Evolutionary conservation across 2,113 vertebrate genomes (phyloP), one percentile per base, ranked within the genome.

Genomic region (Dunckerocampus dactyliophorus): DNA sequence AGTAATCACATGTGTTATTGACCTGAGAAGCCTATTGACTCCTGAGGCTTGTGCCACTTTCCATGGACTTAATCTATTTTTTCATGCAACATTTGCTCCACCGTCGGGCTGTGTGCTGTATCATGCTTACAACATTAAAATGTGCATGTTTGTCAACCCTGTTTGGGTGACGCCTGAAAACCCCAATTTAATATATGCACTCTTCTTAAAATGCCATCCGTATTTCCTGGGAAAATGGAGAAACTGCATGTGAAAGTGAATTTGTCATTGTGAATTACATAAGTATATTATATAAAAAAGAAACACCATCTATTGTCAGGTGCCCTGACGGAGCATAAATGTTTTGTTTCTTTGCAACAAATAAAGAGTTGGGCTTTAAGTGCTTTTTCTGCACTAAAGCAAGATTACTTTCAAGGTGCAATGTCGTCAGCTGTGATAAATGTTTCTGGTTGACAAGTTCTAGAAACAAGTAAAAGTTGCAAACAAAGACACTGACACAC

Each of bases 1-100:
- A 60, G 34, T 79, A 65, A 62, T 59, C 55, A 47, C 56, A 47
- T 66, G 51, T 65, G 63, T 71, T 64, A 58, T 65, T 72, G 69
- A 71, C 42, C 66, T 58, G 28, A 67, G 64, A 64, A 59, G 55
- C 54, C 13, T 28, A 43, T 24, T 76, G 69, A 81, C 65, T 66
- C 49, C 46, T 16, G 11, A 62, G 58, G 79, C 57, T 75, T 34
- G 57, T 67, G 28, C 1, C 1, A 37, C 20, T 63, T 63, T 53
- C 50, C 34, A 22, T 20, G 47, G 60, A 61, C 31, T 1, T 54
- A 53, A 53, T 65, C 2, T 48, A 4, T 10, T 13, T 55, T 52
- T 54, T 59, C 34, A 59, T 43, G 43, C 20, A 28, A 47, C 42
- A 55, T 6, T 17, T 15, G 39, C 39, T 42, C 39, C 39, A 42